These are phyloP conservation scores for Camptogramma bilineatum DNA, from an alignment of 2,888 invertebrate species.

Conservation along the genomic window DNA sequence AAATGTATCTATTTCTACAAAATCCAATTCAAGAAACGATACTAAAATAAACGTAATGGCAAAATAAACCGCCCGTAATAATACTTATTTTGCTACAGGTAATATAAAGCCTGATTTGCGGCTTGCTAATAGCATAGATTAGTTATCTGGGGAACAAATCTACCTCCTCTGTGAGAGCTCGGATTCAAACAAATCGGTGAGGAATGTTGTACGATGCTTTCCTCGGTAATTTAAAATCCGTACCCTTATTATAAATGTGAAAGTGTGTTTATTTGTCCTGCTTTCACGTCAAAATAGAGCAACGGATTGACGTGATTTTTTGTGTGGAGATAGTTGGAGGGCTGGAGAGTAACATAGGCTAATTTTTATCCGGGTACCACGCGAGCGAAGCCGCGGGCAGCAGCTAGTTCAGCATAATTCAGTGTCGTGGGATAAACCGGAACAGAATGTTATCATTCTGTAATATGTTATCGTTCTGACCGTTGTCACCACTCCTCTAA, in stretches of 20 bases:
- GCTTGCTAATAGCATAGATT: slow-evolving; percentile 37
- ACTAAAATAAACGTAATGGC: slow-evolving; percentile 32
- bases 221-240: background rate
- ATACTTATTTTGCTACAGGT: slow-evolving; percentile 10
- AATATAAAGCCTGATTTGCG: background rate
- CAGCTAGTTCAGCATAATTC: too few species aligned
- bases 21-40: background rate
- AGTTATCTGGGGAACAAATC: slow-evolving; percentile 38
- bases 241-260: too few species aligned
- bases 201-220: background rate
- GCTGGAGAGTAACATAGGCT: too few species aligned
- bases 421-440: background rate
- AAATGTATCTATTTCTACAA: background rate
- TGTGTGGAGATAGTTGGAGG: too few species aligned
- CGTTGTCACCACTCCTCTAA: background rate
- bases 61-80: slow-evolving; percentile 22
- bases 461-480: background rate
- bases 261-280: too few species aligned
- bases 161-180: slow-evolving; percentile 36
- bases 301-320: too few species aligned
- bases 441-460: too few species aligned
- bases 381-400: too few species aligned
- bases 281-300: too few species aligned
- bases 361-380: too few species aligned
- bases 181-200: slow-evolving; percentile 8